A percentile compares a stretch with the other conserved stretches of the same genome.
Evolutionary conservation across 92 coral and sea anemone species (phyloP).

Genomic region (Galaxea fascicularis): DNA sequence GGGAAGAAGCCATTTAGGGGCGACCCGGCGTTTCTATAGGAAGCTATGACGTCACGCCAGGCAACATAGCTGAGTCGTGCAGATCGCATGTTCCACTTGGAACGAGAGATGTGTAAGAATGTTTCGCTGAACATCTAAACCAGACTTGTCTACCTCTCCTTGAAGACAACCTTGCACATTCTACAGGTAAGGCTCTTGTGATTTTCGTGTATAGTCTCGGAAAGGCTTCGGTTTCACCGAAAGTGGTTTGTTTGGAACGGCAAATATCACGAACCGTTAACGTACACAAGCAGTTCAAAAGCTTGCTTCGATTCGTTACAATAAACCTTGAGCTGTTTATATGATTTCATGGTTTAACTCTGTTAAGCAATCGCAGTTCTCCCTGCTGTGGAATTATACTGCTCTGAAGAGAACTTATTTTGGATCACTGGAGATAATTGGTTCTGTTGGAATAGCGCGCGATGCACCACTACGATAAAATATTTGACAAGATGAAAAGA

Average conservation of each 20-base stretch:
- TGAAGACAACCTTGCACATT: neutral
- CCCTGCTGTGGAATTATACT: neutral
- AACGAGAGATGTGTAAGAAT: neutral
- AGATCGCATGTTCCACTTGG: neutral
- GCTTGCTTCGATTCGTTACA: neutral
- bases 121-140: neutral
- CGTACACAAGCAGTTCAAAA: slow-evolving; percentile 33
- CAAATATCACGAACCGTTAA: slow-evolving; percentile 1
- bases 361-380: neutral
- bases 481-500: neutral
- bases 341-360: neutral
- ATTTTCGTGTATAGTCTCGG: neutral
- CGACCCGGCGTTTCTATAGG: slow-evolving; percentile 1
- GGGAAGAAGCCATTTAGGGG: neutral
- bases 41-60: slow-evolving; percentile 26
- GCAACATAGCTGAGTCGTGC: slow-evolving; percentile 18
- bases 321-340: neutral
- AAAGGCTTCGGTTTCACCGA: slow-evolving; percentile 11
- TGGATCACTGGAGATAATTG: slow-evolving; percentile 5
- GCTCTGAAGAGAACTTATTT: neutral
- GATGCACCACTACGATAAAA: neutral
- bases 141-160: neutral
- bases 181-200: slow-evolving; percentile 3
- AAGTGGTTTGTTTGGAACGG: slow-evolving; percentile 45
- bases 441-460: neutral